phyloP scores from a whole-genome alignment of 2,113 vertebrate genomes.

The Etheostoma spectabile region DNA sequence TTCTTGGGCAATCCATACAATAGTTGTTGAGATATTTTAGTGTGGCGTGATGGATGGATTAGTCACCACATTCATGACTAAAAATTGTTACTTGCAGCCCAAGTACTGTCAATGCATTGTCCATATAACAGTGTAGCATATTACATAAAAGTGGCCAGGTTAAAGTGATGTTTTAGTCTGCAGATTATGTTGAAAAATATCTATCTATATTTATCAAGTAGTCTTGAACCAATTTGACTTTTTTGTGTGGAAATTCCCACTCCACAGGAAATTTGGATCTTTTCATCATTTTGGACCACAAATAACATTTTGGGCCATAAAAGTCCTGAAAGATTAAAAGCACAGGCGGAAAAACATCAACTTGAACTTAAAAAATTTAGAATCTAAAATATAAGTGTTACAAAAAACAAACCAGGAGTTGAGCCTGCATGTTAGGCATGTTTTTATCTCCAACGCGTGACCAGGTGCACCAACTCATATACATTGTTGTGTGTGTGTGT shows the following conservation, averaged over 20 bases:
- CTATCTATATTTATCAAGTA: not conserved
- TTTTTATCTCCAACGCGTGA: constrained; percentile 3
- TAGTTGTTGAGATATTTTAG: not conserved
- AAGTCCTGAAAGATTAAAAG: not conserved
- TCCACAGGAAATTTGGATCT: not conserved
- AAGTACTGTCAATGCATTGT: no score
- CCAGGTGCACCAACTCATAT: not conserved
- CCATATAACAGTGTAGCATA: not conserved
- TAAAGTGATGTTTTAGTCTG: constrained; percentile 2
- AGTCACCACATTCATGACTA: no score
- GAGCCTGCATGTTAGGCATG: not conserved
- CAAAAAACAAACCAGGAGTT: not conserved
- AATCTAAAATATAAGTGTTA: not conserved
- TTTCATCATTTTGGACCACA: not conserved
- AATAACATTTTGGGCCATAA: not conserved
- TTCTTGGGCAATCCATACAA: no score
- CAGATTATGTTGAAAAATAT: not conserved
- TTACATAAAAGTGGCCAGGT: not conserved
- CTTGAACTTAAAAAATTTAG: not conserved
- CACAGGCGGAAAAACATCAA: not conserved
- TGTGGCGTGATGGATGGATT: not conserved
- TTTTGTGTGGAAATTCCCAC: not conserved
- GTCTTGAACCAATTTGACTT: constrained; percentile 3
- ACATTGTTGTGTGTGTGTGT: not conserved
- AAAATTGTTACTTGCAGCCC: not conserved